phyloP scores from a whole-genome alignment of 2,113 vertebrate species.

The Alectura lathami region DNA sequence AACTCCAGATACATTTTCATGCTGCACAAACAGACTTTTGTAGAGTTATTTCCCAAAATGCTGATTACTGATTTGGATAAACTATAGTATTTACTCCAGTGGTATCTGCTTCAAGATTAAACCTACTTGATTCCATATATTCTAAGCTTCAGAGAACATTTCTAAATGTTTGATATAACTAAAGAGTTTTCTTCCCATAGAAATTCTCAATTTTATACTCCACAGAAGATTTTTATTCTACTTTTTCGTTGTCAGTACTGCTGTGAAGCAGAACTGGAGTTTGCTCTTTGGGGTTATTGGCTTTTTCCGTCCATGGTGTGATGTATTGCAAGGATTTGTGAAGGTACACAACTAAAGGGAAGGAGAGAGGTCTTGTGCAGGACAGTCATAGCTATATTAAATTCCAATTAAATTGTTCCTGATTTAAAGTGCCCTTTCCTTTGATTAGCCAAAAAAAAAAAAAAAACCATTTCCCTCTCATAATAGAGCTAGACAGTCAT shows the following conservation, averaged over 20 bases:
- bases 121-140: not conserved
- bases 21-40: not conserved
- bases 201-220: not conserved
- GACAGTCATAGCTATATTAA: not conserved
- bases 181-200: not conserved
- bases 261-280: not conserved
- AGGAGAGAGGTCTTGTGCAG: not conserved
- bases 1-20: not conserved
- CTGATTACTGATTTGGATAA: not conserved
- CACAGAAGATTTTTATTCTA: not conserved
- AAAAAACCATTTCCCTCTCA: constrained; percentile 36
- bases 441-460: constrained; percentile 15
- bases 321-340: not conserved
- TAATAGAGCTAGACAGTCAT: not conserved
- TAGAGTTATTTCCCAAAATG: not conserved
- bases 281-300: not conserved
- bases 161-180: not conserved
- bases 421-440: constrained; percentile 18
- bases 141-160: not conserved
- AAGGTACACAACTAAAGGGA: not conserved
- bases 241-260: not conserved
- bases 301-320: not conserved
- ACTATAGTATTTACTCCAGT: not conserved
- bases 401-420: constrained; percentile 24
- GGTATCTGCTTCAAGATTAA: not conserved